phyloP scores from a whole-genome alignment of 2,113 vertebrate genomes.

The Pitta sordida region DNA sequence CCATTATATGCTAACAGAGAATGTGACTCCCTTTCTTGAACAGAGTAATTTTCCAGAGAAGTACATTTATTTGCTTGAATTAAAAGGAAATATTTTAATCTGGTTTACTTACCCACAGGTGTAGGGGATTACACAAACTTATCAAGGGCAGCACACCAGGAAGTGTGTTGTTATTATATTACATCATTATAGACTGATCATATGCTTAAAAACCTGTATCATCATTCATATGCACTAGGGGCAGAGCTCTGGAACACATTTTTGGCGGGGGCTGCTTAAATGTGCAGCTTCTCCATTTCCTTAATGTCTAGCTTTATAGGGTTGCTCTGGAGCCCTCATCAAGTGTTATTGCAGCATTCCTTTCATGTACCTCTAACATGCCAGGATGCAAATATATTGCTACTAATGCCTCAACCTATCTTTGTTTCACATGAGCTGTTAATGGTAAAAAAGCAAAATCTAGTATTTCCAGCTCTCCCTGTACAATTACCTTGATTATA shows the following conservation, averaged over 20 bases:
- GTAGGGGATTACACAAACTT: neutral
- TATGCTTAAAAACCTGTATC: neutral
- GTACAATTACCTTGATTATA: neutral
- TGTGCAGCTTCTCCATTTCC: neutral
- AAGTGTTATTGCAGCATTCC: neutral
- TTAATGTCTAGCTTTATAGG: neutral
- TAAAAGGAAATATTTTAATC: neutral
- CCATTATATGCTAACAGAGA: neutral
- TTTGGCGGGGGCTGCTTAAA: neutral
- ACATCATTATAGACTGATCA: neutral
- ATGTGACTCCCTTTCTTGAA: neutral
- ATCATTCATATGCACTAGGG: neutral
- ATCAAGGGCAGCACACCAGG: neutral
- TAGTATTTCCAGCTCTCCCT: neutral
- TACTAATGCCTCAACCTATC: neutral
- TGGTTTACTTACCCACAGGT: neutral
- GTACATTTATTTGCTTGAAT: neutral
- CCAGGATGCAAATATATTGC: neutral
- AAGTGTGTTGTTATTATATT: neutral
- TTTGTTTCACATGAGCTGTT: slow-evolving; percentile 13
- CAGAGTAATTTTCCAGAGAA: neutral
- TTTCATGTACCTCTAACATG: neutral
- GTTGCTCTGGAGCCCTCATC: slow-evolving; percentile 2
- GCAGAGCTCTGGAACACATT: neutral
- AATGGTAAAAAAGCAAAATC: neutral